These are phyloP conservation scores for Cotesia vestalis DNA, from an alignment of 1,140 invertebrate genomes.

Conservation along the genomic window DNA sequence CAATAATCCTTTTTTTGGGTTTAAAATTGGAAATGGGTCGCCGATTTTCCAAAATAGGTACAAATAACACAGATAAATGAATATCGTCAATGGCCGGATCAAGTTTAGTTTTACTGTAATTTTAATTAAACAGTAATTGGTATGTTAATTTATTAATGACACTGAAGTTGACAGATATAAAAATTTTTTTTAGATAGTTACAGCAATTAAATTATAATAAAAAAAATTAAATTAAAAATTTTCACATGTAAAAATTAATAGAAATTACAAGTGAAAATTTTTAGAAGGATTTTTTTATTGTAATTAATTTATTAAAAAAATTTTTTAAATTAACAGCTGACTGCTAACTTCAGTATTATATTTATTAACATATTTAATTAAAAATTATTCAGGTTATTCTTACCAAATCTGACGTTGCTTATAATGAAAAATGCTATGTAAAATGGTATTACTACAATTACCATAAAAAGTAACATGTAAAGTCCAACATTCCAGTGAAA, in stretches of 20 bases:
- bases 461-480: slow-evolving; percentile 91
- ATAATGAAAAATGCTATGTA: slow-evolving; percentile 97
- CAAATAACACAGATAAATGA: slow-evolving; percentile 91
- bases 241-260: too few species aligned
- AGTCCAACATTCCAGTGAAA: slow-evolving; percentile 96
- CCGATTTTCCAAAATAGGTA: slow-evolving; percentile 99
- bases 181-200: too few species aligned
- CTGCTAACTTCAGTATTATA: too few species aligned
- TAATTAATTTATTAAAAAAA: too few species aligned
- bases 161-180: too few species aligned
- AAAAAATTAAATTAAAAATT: too few species aligned
- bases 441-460: slow-evolving; percentile 96
- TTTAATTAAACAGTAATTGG: not conserved
- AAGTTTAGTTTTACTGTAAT: slow-evolving; percentile 81
- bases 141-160: not conserved
- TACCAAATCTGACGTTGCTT: slow-evolving; percentile 90
- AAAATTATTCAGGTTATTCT: slow-evolving; percentile 54
- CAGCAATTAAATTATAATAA: too few species aligned
- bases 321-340: too few species aligned
- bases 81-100: slow-evolving; percentile 81
- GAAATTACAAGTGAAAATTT: too few species aligned
- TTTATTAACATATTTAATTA: not conserved
- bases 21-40: slow-evolving; percentile 98
- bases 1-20: slow-evolving; percentile 91
- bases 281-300: too few species aligned